phyloP scores from a whole-genome alignment of 2,888 invertebrate species.

The Adelphocoris suturalis region DNA sequence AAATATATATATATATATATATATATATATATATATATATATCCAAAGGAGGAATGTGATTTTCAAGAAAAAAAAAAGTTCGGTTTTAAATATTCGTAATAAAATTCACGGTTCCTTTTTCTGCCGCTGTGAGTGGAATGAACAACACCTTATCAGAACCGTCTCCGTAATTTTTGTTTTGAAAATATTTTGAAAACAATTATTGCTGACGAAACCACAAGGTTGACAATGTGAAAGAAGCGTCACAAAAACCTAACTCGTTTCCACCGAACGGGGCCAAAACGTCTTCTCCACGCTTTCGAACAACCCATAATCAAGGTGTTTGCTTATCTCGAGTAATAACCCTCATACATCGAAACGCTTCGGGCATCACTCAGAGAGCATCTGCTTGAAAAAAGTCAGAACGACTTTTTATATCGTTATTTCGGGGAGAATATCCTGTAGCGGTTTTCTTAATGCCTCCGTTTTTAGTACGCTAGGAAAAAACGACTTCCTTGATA shows the following conservation, averaged over 20 bases:
- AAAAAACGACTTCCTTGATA: conserved; percentile 22
- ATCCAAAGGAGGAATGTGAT: too few relatives aligned
- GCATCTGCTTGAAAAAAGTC: neutral
- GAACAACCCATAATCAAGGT: conserved; percentile 20
- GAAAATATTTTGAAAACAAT: too few relatives aligned
- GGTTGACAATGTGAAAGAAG: too few relatives aligned
- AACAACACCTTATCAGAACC: too few relatives aligned
- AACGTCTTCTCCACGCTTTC: neutral
- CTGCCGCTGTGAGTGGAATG: too few relatives aligned
- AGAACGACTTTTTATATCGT: neutral
- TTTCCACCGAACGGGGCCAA: neutral
- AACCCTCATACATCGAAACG: conserved; percentile 22
- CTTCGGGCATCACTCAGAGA: neutral
- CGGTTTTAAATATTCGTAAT: too few relatives aligned
- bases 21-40: too few relatives aligned
- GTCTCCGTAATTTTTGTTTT: too few relatives aligned
- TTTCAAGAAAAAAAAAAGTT: too few relatives aligned
- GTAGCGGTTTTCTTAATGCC: conserved; percentile 10
- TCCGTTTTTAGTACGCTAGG: neutral
- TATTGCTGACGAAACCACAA: too few relatives aligned
- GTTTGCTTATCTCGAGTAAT: conserved; percentile 32
- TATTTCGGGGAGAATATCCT: conserved; percentile 15
- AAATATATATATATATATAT: too few relatives aligned
- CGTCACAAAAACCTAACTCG: neutral
- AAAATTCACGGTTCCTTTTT: too few relatives aligned